Evolutionary conservation across 2,888 invertebrate species (phyloP).

Genomic region (Julus scanicus): DNA sequence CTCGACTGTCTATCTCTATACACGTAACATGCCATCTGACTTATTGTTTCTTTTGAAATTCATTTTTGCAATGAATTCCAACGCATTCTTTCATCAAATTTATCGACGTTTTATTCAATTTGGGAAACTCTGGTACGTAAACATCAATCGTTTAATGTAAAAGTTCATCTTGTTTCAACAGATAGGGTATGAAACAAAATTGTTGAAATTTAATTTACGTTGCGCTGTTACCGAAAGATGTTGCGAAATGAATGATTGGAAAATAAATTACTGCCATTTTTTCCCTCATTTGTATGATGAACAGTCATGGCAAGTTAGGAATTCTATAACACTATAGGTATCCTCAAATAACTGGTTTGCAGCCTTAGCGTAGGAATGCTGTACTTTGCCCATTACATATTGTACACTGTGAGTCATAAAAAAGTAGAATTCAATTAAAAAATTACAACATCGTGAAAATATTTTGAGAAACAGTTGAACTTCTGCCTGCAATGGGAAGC

Average conservation of each 20-base stretch:
- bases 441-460: too few relatives aligned
- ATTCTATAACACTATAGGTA: not conserved
- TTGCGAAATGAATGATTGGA: too few relatives aligned
- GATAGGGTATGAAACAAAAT: not conserved
- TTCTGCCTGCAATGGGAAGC: too few relatives aligned
- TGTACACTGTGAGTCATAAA: too few relatives aligned
- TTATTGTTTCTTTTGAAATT: not conserved
- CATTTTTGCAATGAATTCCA: constrained; percentile 21
- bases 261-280: too few relatives aligned
- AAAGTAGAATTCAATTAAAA: too few relatives aligned
- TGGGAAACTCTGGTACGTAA: not conserved
- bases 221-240: not conserved
- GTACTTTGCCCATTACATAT: too few relatives aligned
- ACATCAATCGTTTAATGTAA: not conserved
- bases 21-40: not conserved
- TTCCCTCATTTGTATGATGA: not conserved
- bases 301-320: not conserved
- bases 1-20: not conserved
- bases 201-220: not conserved
- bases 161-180: not conserved
- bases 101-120: not conserved
- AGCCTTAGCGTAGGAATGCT: too few relatives aligned
- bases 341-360: too few relatives aligned
- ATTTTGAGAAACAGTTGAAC: too few relatives aligned
- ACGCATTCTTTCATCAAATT: not conserved